These are phyloP conservation scores for Leucopsar rothschildi DNA, from an alignment of 2,113 vertebrate species.

Conservation along the genomic window DNA sequence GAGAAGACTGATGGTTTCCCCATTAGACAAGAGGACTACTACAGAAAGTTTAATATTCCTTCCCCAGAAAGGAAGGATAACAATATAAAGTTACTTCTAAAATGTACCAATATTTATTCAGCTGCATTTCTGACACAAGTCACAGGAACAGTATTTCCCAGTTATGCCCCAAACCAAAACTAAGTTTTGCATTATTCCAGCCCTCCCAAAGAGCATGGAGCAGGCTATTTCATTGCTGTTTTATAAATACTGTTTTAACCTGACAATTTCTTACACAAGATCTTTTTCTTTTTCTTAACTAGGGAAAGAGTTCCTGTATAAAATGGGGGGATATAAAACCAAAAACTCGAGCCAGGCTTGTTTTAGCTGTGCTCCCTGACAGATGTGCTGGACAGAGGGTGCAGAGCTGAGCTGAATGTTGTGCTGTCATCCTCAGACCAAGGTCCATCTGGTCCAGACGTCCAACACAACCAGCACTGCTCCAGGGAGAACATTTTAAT, in stretches of 20 bases:
- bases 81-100: neutral
- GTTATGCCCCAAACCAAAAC: neutral
- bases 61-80: neutral
- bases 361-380: neutral
- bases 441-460: neutral
- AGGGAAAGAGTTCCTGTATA: neutral
- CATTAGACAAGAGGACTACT: rapidly evolving
- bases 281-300: neutral
- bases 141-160: neutral
- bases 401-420: neutral
- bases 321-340: neutral
- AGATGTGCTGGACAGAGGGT: neutral
- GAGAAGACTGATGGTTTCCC: neutral
- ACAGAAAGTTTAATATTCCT: neutral
- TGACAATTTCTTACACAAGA: neutral
- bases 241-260: neutral
- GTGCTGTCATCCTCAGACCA: neutral
- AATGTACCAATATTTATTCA: neutral
- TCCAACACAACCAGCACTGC: neutral
- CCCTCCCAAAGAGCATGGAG: neutral
- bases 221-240: neutral
- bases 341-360: neutral
- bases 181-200: neutral
- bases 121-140: neutral
- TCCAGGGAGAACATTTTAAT: constrained; percentile 13